Evolutionary conservation across 2,888 invertebrate species (phyloP), one percentile per base, ranked within the genome.

Genomic region (Pasiphila rectangulata): DNA sequence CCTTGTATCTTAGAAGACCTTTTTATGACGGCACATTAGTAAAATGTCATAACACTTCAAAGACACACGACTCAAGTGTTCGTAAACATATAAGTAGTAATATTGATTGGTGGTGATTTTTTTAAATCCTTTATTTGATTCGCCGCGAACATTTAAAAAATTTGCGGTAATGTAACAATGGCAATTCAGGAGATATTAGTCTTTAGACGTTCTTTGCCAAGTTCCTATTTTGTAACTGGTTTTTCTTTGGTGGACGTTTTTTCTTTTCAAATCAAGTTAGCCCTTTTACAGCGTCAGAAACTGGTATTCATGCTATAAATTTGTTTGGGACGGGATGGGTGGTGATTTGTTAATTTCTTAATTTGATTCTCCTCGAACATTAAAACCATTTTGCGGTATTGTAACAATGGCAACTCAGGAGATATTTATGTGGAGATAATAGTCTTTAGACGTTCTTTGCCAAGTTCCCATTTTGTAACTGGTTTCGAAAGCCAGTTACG

Each of bases 11-110:
- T 72, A 24, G 64, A 64, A 79, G 74, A 75, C 72, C 75, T 71
- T 61, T 63, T 57, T 83, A 86, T 75, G 83, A 79, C 75, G 72
- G 37, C 77, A 59, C 85, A 88, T 88, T 87, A 88, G 86, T 87
- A 83, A 85, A 80, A 78, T 83, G 87, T 87, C 88, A 86, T 76
- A 88, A 88, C 86, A 88, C 70, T 81, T 84, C 82, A 85, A 84
- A 76, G 73, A 82, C 79, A 77, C 75, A 72, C 75, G 68, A 70
- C 65, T 67, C 61, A 71, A 69, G 64, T 62, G 67, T 68, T 64
- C 62, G 65, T 68, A 71, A 75, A 75, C 65, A 65, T 73, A 63
- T 61, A 59, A 74, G 70, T 54, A 69, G 74, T 84, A 87, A 84
- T 83, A 78, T 87, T 88, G 68, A 76, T 67, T 45, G 58, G 80